Conservation (phyloP, 2,797 vertebrate genomes). For the Acanthurus lineatus region DNA sequence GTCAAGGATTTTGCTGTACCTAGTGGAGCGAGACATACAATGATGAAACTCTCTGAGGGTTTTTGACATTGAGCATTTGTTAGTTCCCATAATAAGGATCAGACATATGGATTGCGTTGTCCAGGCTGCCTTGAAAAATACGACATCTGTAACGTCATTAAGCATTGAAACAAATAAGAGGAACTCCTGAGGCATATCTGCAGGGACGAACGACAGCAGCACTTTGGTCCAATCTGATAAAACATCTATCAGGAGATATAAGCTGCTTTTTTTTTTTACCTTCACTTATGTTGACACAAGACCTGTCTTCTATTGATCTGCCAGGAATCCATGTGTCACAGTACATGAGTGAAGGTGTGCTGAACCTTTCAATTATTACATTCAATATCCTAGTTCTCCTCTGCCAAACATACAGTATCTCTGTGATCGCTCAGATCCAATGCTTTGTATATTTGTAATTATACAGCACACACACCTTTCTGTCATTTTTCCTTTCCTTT, state of each 20-base stretch:
- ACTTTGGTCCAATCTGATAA: constrained; percentile 43
- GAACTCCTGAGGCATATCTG: constrained; percentile 44
- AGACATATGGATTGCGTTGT: constrained; percentile 50
- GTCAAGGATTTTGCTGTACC: constrained; percentile 44
- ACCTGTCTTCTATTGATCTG: constrained; percentile 65
- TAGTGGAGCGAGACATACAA: constrained; percentile 18
- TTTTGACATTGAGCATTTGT: constrained; percentile 64
- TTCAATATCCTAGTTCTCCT: constrained; percentile 19
- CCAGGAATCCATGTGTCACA: constrained; percentile 38
- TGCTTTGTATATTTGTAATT: constrained; percentile 3
- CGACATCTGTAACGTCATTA: constrained; percentile 38
- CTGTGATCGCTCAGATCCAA: constrained; percentile 1
- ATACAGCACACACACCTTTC: not conserved
- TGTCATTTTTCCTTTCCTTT: not conserved
- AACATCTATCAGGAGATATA: constrained; percentile 25
- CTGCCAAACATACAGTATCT: constrained; percentile 1
- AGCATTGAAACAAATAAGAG: constrained; percentile 54
- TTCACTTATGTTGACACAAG: constrained; percentile 45
- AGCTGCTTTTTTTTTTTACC: constrained; percentile 11
- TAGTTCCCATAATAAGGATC: constrained; percentile 46
- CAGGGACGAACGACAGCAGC: constrained; percentile 40
- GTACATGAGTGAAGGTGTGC: constrained; percentile 46
- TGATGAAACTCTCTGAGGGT: constrained; percentile 51
- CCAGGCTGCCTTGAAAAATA: constrained; percentile 42
- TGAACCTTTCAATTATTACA: constrained; percentile 49